A percentile compares a stretch with the other conserved stretches of the same genome.
Evolutionary conservation across 2,113 vertebrate genomes (phyloP).

Genomic region (Oreochromis niloticus): DNA sequence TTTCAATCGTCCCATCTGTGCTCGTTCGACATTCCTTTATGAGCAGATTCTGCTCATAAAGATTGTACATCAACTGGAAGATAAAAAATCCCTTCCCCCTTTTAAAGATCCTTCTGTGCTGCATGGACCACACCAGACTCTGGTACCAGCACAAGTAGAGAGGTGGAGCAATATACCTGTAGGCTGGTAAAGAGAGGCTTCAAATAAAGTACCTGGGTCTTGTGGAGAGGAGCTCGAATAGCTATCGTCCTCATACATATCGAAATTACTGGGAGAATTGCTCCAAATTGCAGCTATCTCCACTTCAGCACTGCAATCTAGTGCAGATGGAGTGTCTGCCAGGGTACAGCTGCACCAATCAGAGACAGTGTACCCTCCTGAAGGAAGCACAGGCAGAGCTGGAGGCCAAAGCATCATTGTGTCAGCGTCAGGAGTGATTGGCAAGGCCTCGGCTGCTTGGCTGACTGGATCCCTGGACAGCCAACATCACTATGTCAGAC

Average conservation of each 20-base stretch:
- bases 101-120: background rate
- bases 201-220: slow-evolving; percentile 44
- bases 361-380: slow-evolving; percentile 24
- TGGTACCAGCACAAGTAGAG: background rate
- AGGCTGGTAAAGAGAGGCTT: slow-evolving; percentile 27
- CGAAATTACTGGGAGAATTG: slow-evolving; percentile 60
- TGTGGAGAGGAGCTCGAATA: slow-evolving; percentile 32
- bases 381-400: slow-evolving; percentile 16
- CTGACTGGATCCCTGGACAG: slow-evolving; percentile 32
- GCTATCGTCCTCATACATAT: slow-evolving; percentile 56
- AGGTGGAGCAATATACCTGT: slow-evolving; percentile 15
- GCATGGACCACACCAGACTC: background rate
- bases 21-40: slow-evolving; percentile 28
- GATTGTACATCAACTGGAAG: slow-evolving; percentile 13
- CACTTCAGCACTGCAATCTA: slow-evolving; percentile 53
- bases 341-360: slow-evolving; percentile 39
- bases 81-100: background rate
- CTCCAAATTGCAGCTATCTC: slow-evolving; percentile 64
- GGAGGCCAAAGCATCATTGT: slow-evolving; percentile 18
- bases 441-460: slow-evolving; percentile 25
- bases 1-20: slow-evolving; percentile 39
- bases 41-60: slow-evolving; percentile 18
- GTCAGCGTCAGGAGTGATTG: slow-evolving; percentile 38
- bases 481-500: slow-evolving; percentile 35
- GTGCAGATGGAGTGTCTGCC: slow-evolving; percentile 51